Evolutionary conservation across 1,140 invertebrate genomes (phyloP), one percentile per base, ranked within the genome.

Genomic region (Zaprionus tsacasi): DNA sequence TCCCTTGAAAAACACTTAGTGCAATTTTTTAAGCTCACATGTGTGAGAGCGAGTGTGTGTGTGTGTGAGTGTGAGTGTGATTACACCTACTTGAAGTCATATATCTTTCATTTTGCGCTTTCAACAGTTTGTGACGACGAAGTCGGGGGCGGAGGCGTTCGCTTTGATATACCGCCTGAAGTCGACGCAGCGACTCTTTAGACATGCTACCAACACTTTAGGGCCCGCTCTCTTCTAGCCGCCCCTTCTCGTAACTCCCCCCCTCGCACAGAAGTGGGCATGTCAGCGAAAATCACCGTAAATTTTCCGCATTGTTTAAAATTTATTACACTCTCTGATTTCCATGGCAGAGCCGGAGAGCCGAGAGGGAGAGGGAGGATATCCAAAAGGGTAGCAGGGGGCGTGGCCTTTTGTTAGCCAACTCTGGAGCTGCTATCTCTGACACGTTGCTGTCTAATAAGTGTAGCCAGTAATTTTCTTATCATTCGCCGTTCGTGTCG

Each of bases 221-320:
- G 56, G 76, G 64, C 76, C 40, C 43, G 11, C 45, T 12, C 45
- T 12, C 27, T 25, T 12, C 55, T 40, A 30, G 27, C 27, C 27
- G 1, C 27, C 43, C 76, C 54, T 21, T 21, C 27, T 3, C 6
- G 3, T 6, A 3, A 3, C 8, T 13, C 40, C 43, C 43, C 72
- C 54, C 21, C 21, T 21, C 2, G 81, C 85, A 89, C 80, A 88
- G 85, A 83, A 89, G 83, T 88, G 83, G 83, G 83, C 85, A 88
- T 88, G 83, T 88, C 83, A 88, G 83, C 85, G 85, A 88, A 88
- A 88, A 88, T 89, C 85, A 88, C 83, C 83, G 83, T 88, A 88
- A 88, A 88, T 88, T 88, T 88, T 88, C 83, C 83, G 85, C 83
- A 88, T 89, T 88, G 83, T 88, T 88, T 83, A 89, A 88, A 88